Evolutionary conservation across 2,888 invertebrate species (phyloP).

Genomic region (Hirtodrosophila alboralis): DNA sequence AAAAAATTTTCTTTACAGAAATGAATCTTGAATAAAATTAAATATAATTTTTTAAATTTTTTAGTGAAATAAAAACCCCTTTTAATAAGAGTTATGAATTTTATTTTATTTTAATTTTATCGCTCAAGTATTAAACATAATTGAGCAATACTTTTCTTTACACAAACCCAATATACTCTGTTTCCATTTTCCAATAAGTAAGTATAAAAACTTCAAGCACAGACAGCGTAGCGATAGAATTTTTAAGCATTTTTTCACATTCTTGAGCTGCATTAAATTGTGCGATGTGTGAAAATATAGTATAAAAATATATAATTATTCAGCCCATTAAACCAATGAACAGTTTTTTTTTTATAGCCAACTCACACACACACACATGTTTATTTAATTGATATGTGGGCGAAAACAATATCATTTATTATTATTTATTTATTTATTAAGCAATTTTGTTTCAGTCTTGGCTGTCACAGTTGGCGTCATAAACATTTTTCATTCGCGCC

Average conservation of each 20-base stretch:
- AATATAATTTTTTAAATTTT: no score
- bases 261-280: slow-evolving; percentile 30
- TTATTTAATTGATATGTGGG: slow-evolving; percentile 21
- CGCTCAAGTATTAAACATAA: no score
- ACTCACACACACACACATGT: slow-evolving; percentile 2
- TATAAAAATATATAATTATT: slow-evolving; percentile 33
- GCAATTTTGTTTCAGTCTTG: slow-evolving; percentile 4
- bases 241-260: slow-evolving; percentile 27
- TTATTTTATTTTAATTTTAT: no score
- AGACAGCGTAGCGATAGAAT: slow-evolving; percentile 14
- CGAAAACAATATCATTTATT: slow-evolving; percentile 12
- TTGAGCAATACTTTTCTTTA: no score
- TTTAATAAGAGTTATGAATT: no score
- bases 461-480: slow-evolving; percentile 34
- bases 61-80: no score
- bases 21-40: no score
- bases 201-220: slow-evolving; percentile 6
- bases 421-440: slow-evolving; percentile 22
- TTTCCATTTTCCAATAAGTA: no score
- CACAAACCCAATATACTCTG: no score
- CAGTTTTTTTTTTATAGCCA: slow-evolving; percentile 10
- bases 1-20: no score
- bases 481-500: slow-evolving; percentile 17
- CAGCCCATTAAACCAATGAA: slow-evolving; percentile 34
- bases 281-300: slow-evolving; percentile 2